These are phyloP conservation scores for Phragmatobia fuliginosa DNA, from an alignment of 2,888 invertebrate species.

Conservation along the genomic window DNA sequence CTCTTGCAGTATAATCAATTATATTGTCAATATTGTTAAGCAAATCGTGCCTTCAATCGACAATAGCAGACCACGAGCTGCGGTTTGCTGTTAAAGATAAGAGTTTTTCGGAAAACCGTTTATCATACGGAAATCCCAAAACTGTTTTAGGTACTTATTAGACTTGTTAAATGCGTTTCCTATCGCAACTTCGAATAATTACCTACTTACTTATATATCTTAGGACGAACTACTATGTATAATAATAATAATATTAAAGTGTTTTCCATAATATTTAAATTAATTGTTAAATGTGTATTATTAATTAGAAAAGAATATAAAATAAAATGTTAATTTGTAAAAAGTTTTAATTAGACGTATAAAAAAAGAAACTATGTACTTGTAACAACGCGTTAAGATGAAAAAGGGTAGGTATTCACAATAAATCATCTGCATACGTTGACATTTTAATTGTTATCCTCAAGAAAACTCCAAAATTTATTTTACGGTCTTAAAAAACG, in stretches of 20 bases:
- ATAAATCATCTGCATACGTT: no score
- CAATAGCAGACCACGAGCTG: no score
- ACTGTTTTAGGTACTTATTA: not conserved
- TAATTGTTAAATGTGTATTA: not conserved
- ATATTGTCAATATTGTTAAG: no score
- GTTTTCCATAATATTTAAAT: not conserved
- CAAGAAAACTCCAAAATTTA: not conserved
- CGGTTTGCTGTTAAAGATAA: no score
- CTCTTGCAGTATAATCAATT: not conserved
- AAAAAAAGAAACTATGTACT: not conserved
- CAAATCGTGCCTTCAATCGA: no score
- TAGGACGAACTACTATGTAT: not conserved
- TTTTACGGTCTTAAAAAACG: not conserved
- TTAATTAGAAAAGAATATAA: not conserved
- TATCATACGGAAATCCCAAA: not conserved
- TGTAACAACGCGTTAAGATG: not conserved
- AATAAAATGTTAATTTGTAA: not conserved
- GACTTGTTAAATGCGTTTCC: not conserved
- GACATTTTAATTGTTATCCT: not conserved
- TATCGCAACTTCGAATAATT: not conserved
- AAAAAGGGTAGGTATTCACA: not conserved
- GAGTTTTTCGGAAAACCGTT: not conserved
- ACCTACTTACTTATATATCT: not conserved
- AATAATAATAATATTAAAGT: not conserved
- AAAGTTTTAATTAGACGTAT: not conserved